Conservation (phyloP, 2,888 invertebrate species). For the Anarsia innoxiella region DNA sequence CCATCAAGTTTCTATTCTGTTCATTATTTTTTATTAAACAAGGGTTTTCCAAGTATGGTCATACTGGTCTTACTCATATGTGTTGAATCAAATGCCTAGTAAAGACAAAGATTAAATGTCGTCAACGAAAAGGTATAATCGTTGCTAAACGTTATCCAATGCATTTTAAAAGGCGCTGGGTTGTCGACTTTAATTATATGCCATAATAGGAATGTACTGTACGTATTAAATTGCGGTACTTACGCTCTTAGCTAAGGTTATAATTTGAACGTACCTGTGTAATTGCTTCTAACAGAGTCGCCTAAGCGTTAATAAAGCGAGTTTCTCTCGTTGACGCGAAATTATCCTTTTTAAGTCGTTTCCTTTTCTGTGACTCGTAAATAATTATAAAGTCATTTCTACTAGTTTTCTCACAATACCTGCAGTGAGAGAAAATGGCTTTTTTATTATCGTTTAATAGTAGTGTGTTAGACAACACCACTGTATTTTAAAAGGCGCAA, state of each 20-base stretch:
- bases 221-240: constrained; percentile 36
- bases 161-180: constrained; percentile 28
- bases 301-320: constrained; percentile 31
- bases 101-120: constrained; percentile 34
- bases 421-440: too few species aligned
- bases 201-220: constrained; percentile 34
- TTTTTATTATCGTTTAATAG: too few species aligned
- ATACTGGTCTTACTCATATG: constrained; percentile 34
- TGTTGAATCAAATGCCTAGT: constrained; percentile 35
- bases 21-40: constrained; percentile 57
- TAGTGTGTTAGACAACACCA: too few species aligned
- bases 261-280: constrained; percentile 37
- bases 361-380: too few species aligned
- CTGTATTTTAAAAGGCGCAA: too few species aligned
- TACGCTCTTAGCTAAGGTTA: constrained; percentile 33
- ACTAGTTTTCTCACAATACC: too few species aligned
- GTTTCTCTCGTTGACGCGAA: constrained; percentile 31
- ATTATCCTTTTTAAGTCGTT: constrained; percentile 32
- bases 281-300: constrained; percentile 36
- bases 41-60: constrained; percentile 42
- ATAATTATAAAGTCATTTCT: too few species aligned
- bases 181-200: constrained; percentile 40
- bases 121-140: constrained; percentile 17
- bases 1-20: constrained; percentile 44
- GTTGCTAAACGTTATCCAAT: constrained; percentile 14